These are phyloP conservation scores for Rugalucina vietnamica DNA, from an alignment of 2,888 invertebrate species.

Conservation along the genomic window DNA sequence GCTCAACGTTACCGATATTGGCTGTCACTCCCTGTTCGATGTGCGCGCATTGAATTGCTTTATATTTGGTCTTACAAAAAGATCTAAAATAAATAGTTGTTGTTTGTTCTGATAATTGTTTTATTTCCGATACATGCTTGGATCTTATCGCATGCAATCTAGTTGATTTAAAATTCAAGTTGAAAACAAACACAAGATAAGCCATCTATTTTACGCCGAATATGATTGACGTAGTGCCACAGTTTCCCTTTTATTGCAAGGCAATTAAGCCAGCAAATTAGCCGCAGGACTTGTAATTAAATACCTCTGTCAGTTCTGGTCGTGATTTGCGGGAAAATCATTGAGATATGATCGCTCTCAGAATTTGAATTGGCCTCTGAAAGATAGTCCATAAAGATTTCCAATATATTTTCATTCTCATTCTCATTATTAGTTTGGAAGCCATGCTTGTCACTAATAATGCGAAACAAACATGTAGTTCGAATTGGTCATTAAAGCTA, in stretches of 20 bases:
- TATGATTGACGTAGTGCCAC: neutral
- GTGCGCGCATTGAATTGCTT: too few relatives aligned
- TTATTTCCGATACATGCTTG: neutral
- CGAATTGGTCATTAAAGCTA: too few relatives aligned
- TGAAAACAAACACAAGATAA: neutral
- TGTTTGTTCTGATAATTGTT: too few relatives aligned
- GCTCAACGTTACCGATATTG: too few relatives aligned
- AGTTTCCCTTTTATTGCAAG: neutral
- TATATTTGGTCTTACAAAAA: too few relatives aligned
- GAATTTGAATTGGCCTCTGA: neutral
- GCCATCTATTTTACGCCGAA: neutral
- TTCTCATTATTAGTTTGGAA: too few relatives aligned
- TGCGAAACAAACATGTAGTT: too few relatives aligned
- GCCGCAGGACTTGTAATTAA: neutral
- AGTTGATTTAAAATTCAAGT: neutral
- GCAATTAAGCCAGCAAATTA: neutral
- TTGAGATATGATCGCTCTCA: neutral
- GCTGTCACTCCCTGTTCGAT: too few relatives aligned
- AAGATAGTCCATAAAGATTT: neutral
- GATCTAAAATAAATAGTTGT: too few relatives aligned
- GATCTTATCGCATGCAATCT: neutral
- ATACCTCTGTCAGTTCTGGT: neutral
- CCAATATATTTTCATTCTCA: neutral
- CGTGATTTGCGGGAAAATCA: slow-evolving; percentile 1
- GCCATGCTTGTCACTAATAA: too few relatives aligned